Conservation (phyloP, 2,888 invertebrate species). For the Cerceris rybyensis region DNA sequence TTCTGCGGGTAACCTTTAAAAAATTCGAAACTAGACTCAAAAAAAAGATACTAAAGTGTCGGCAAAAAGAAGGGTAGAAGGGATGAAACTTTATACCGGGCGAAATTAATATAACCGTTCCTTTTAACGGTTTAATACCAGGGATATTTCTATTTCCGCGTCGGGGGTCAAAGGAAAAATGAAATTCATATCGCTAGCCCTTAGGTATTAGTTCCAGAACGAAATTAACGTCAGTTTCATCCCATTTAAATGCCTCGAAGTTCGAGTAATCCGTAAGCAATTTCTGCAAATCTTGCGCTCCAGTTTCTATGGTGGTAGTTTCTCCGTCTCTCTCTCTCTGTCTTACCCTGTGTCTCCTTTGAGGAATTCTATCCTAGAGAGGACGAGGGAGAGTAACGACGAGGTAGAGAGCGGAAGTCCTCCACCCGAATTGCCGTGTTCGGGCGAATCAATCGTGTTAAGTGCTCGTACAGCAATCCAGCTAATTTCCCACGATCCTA, state of each 20-base stretch:
- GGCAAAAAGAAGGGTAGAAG: no score
- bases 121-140: no score
- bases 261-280: conserved; percentile 25
- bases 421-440: conserved; percentile 52
- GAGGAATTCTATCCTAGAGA: conserved; percentile 16
- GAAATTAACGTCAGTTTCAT: neutral
- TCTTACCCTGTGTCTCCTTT: conserved; percentile 26
- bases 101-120: no score
- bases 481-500: conserved; percentile 61
- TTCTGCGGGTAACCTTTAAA: no score
- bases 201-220: neutral
- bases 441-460: conserved; percentile 63
- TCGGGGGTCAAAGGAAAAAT: neutral
- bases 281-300: conserved; percentile 28
- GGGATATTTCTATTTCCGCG: no score
- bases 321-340: no score
- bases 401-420: conserved; percentile 34
- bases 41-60: no score
- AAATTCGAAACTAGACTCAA: no score
- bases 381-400: neutral
- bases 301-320: conserved; percentile 21
- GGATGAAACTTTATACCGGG: no score
- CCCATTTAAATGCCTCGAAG: conserved; percentile 5
- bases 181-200: neutral
- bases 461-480: conserved; percentile 62